These are phyloP conservation scores for Tanaodytes sp. DNA, from an alignment of 2,888 invertebrate genomes.

Conservation along the genomic window DNA sequence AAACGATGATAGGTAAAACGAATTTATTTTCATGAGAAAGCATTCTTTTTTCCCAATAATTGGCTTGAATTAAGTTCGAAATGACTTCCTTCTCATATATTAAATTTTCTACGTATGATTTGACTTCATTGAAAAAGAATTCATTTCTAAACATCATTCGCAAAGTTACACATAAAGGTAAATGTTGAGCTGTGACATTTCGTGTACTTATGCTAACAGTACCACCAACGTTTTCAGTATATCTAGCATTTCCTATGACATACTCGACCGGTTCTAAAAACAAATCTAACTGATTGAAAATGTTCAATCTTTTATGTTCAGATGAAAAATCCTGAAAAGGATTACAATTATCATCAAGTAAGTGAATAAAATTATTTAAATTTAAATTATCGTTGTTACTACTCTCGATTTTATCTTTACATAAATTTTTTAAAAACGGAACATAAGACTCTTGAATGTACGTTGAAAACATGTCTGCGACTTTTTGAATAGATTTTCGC, in stretches of 20 bases:
- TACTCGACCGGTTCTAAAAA: slow-evolving; percentile 24
- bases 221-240: background rate
- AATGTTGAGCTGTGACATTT: slow-evolving; percentile 1
- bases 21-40: slow-evolving; percentile 1
- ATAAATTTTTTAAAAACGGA: slow-evolving; percentile 22
- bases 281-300: slow-evolving; percentile 21
- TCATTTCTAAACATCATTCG: slow-evolving; percentile 5
- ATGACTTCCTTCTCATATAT: slow-evolving; percentile 8
- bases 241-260: slow-evolving; percentile 17
- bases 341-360: slow-evolving; percentile 18
- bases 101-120: slow-evolving; percentile 1
- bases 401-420: slow-evolving; percentile 1
- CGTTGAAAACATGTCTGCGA: slow-evolving; percentile 14
- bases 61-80: slow-evolving; percentile 11
- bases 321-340: slow-evolving; percentile 24
- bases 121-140: slow-evolving; percentile 2
- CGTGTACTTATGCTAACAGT: slow-evolving; percentile 4
- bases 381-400: background rate
- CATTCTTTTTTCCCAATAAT: slow-evolving; percentile 19
- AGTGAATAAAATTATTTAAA: slow-evolving; percentile 4
- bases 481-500: slow-evolving; percentile 21
- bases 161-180: slow-evolving; percentile 4
- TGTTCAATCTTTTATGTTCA: slow-evolving; percentile 21
- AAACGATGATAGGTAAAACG: slow-evolving; percentile 11
- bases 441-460: slow-evolving; percentile 25